phyloP scores from a whole-genome alignment of 1,140 invertebrate species.

The Pogonomyrmex californicus region DNA sequence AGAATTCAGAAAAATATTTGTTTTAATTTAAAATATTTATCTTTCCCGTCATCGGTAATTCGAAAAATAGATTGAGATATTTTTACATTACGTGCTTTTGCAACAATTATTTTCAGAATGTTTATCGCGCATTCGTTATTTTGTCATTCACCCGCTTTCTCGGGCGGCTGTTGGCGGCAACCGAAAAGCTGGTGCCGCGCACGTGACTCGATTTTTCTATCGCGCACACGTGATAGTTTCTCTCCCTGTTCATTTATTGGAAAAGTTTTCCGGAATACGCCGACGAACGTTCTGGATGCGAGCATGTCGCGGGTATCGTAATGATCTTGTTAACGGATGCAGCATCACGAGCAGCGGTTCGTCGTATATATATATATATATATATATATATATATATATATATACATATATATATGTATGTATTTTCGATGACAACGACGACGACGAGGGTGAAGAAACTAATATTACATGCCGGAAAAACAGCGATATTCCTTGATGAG shows the following conservation, averaged over 20 bases:
- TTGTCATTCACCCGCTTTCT: background rate
- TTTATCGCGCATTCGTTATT: background rate
- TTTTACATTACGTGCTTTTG: background rate
- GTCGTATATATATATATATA: background rate
- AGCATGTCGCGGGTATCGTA: conserved; percentile 54
- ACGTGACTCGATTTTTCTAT: conserved; percentile 53
- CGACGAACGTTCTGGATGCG: conserved; percentile 51
- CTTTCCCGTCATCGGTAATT: background rate
- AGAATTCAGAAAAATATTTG: background rate
- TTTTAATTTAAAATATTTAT: conserved; percentile 31
- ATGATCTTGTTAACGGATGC: conserved; percentile 54
- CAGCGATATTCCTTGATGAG: background rate
- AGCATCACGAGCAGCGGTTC: conserved; percentile 28
- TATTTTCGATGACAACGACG: background rate
- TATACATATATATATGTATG: background rate
- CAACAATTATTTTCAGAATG: conserved; percentile 51
- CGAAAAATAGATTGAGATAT: background rate
- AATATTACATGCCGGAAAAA: conserved; percentile 25
- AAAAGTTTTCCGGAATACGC: conserved; percentile 37
- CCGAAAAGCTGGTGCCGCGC: conserved; percentile 17
- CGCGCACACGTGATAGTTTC: conserved; percentile 19
- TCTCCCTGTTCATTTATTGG: conserved; percentile 43
- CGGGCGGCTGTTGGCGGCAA: background rate
- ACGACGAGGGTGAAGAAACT: conserved; percentile 17
- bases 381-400: conserved; percentile 6